These are phyloP conservation scores for Astreopora myriophthalma DNA, from an alignment of 64 coral and sea anemone genomes.

Conservation along the genomic window DNA sequence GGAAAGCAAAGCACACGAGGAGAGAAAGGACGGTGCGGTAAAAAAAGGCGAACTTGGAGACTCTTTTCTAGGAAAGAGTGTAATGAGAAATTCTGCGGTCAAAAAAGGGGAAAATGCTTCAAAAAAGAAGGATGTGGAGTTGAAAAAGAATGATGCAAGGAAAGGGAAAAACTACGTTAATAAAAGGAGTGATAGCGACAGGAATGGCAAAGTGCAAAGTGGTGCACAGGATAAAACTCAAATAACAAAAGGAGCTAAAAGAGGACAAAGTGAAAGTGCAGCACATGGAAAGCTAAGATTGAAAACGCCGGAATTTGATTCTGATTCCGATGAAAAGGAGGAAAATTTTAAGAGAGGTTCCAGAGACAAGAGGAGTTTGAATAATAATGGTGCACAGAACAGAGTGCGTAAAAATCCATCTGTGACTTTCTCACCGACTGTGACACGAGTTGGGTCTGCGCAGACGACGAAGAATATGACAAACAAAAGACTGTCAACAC, in stretches of 20 bases:
- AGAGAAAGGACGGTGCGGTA: background rate
- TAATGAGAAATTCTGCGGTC: background rate
- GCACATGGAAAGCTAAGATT: background rate
- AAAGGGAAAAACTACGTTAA: background rate
- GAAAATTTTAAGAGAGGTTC: background rate
- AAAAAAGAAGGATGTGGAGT: background rate
- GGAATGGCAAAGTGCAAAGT: background rate
- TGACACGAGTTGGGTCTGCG: background rate
- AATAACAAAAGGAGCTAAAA: background rate
- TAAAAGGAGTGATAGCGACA: background rate
- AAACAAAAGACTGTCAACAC: background rate
- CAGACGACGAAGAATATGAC: background rate
- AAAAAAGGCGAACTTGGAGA: background rate
- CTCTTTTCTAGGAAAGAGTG: background rate
- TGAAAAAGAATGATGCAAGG: background rate
- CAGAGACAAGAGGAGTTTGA: slow-evolving; percentile 44
- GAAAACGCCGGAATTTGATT: background rate
- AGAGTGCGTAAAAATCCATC: slow-evolving; percentile 65
- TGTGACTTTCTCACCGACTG: slow-evolving; percentile 83
- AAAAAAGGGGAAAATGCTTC: slow-evolving; percentile 5
- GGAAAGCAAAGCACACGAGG: slow-evolving; percentile 27
- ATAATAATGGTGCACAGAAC: background rate
- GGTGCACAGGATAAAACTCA: background rate
- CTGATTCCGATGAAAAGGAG: background rate
- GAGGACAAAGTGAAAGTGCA: background rate